Evolutionary conservation across 2,113 vertebrate genomes (phyloP), one percentile per base, ranked within the genome.

Genomic region (Archilochus colubris): DNA sequence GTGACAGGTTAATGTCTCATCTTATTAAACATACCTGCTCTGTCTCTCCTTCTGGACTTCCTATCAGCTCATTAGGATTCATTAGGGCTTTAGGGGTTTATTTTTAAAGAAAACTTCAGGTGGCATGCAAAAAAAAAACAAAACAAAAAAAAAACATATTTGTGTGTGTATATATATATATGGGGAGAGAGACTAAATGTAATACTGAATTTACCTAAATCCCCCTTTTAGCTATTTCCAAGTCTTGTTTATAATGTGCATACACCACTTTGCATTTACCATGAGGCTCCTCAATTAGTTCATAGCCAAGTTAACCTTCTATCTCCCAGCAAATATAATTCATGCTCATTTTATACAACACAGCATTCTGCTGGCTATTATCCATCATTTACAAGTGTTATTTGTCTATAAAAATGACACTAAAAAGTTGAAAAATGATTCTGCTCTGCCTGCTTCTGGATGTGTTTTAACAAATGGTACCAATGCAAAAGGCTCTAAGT

Each of bases 341-440:
- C 98, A 98, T 92, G 92, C 91, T 95, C 94, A 62, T 98, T 97
- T 98, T 95, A 98, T 96, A 97, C 96, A 93, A 96, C 73, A 33
- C 89, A 83, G 97, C 97, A 97, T 97, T 97, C 97, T 98, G 97
- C 91, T 96, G 91, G 91, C 97, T 97, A 98, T 98, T 98, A 98
- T 97, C 97, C 97, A 98, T 98, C 97, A 98, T 98, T 98, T 98
- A 98, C 96, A 97, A 98, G 97, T 98, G 97, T 97, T 98, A 97
- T 98, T 98, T 98, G 98, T 98, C 97, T 97, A 98, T 98, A 98
- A 98, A 98, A 98, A 96, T 98, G 98, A 98, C 98, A 98, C 97
- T 97, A 97, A 98, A 98, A 97, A 98, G 97, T 98, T 98, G 98
- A 98, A 98, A 98, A 98, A 98, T 98, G 80, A 96, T 98, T 96